Base-by-base conservation (phyloP, 1,140 invertebrate genomes). In the Camponotus floridanus region DNA sequence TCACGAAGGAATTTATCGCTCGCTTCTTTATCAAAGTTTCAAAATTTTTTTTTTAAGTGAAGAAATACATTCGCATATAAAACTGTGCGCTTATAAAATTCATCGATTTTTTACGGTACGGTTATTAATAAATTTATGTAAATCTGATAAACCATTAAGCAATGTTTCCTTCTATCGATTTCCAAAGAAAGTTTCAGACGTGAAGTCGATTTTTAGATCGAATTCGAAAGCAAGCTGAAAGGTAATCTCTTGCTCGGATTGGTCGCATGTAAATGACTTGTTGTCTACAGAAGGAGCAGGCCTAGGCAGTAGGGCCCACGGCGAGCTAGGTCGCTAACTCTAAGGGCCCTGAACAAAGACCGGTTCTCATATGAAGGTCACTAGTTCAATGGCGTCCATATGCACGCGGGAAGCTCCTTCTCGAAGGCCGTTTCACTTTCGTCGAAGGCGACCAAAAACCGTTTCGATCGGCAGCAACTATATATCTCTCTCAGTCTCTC, bases 321-420 rank as follows among this genome's bases (percentile, higher is more conserved):
- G 89, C 88, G 87, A 88, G 87, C 87, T 92, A 87, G 88, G 92
- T 90, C 91, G 89, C 85, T 92, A 87, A 87, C 87, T 88, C 71
- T 85, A 87, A 92, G 89, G 92, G 91, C 90, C 91, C 87, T 74
- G 92, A 92, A 93, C 90, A 90, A 88, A 92, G 93, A 95, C 94
- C 94, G 94, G 94, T 95, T 95, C 88, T 90, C 87, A 89, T 94
- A 94, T 94, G 94, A 95, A 95, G 94, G 94, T 95, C 93, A 94
- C 92, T 95, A 91, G 94, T 94, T 93, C 94, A 94, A 93, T 88
- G 89, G 92, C 90, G 91, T 87, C 86, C 85, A 81, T 90, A 76
- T 90, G 81, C 80, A 64, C 73, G 74, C 39, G n/a, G 85, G n/a
- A 61, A 85, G 78, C 79, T 87, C 78, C 64, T 86, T 86, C 71